These are phyloP conservation scores for Gallinago paraguaiae DNA, from an alignment of 2,113 vertebrate species.

Conservation along the genomic window DNA sequence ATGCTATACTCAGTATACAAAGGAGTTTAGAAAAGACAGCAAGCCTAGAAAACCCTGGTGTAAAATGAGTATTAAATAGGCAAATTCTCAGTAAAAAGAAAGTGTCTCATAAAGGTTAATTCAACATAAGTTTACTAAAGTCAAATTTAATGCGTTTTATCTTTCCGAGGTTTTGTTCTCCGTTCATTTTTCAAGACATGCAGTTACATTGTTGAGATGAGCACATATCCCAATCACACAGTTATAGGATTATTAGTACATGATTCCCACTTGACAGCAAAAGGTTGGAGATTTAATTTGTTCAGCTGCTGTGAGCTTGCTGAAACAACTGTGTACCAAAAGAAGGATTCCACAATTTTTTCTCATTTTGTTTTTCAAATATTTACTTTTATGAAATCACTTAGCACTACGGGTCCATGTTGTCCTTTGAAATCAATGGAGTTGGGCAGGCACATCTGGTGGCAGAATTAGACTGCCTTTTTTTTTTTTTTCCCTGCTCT, in stretches of 20 bases:
- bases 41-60: neutral
- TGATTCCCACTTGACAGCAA: conserved; percentile 41
- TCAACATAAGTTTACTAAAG: neutral
- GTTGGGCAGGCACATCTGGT: neutral
- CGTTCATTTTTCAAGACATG: neutral
- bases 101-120: conserved; percentile 20
- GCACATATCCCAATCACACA: neutral
- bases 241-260: conserved; percentile 42
- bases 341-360: conserved; percentile 32
- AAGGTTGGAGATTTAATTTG: conserved; percentile 55
- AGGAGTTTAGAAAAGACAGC: conserved; percentile 15
- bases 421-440: conserved; percentile 10
- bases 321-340: conserved; percentile 32
- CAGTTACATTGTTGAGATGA: conserved; percentile 11
- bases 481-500: neutral
- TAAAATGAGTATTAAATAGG: neutral
- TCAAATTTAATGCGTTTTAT: neutral
- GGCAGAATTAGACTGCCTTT: neutral
- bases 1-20: neutral
- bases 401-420: neutral
- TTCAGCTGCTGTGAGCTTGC: conserved; percentile 34
- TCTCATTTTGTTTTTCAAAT: conserved; percentile 63
- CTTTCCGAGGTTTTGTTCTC: conserved; percentile 18
- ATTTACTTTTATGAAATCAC: conserved; percentile 66
- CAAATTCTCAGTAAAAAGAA: neutral